Conservation (phyloP, 2,888 invertebrate species). For the Serrognathus titanus region DNA sequence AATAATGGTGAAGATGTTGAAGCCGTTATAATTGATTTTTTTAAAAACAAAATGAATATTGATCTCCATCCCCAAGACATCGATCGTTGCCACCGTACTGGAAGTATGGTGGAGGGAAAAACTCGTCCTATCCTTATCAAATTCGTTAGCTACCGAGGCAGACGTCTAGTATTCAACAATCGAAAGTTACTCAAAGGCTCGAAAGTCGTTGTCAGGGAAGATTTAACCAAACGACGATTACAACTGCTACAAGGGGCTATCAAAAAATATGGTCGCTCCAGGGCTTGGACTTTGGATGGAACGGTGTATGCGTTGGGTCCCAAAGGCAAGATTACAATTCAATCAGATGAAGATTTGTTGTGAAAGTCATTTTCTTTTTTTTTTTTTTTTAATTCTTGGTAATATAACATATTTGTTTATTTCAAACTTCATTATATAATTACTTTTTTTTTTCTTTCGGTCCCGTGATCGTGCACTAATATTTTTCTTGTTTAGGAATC, state of each 20-base stretch:
- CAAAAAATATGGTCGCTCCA: no score
- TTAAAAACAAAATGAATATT: not conserved
- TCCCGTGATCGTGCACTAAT: no score
- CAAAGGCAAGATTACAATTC: no score
- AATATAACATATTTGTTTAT: no score
- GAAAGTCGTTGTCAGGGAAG: not conserved
- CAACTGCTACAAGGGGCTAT: not conserved
- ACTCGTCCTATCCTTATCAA: not conserved
- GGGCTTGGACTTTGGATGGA: no score
- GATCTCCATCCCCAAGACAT: not conserved
- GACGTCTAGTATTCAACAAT: not conserved
- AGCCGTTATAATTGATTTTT: not conserved
- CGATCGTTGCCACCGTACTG: not conserved
- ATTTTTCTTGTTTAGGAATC: no score
- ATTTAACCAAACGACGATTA: not conserved
- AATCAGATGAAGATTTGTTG: no score
- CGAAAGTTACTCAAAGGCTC: not conserved
- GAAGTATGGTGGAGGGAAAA: not conserved
- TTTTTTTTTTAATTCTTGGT: no score
- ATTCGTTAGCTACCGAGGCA: not conserved
- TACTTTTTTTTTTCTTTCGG: no score
- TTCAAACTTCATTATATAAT: no score
- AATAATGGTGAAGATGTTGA: not conserved
- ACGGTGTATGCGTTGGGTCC: no score
- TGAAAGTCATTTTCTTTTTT: no score